These are phyloP conservation scores for Drosophila anomelani DNA, from an alignment of 2,888 invertebrate genomes.

Conservation along the genomic window DNA sequence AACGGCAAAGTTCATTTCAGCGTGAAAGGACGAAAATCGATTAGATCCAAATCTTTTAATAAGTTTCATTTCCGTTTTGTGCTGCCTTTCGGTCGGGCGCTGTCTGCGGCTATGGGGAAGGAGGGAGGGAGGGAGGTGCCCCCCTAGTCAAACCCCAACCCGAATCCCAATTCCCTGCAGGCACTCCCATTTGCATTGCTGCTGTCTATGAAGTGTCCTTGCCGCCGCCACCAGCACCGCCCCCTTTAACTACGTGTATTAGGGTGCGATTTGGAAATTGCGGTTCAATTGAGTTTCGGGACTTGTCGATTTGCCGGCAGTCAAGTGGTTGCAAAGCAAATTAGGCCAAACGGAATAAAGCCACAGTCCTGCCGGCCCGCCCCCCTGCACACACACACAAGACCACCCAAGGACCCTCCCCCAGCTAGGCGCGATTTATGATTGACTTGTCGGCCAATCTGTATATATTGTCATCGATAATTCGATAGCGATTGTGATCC, in stretches of 20 bases:
- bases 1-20: conserved; percentile 70
- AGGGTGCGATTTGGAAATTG: conserved; percentile 64
- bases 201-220: conserved; percentile 30
- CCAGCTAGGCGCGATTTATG: conserved; percentile 49
- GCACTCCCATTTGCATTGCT: conserved; percentile 69
- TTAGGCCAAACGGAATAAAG: conserved; percentile 69
- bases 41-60: conserved; percentile 83
- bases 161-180: conserved; percentile 20
- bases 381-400: neutral
- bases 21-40: conserved; percentile 78
- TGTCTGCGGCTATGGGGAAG: conserved; percentile 53
- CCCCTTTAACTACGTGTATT: conserved; percentile 65
- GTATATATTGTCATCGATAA: conserved; percentile 63
- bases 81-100: conserved; percentile 67
- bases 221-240: neutral
- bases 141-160: neutral
- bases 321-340: conserved; percentile 65
- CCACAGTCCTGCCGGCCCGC: neutral
- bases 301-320: conserved; percentile 56
- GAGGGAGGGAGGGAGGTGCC: neutral
- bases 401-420: neutral
- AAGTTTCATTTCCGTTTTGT: conserved; percentile 81
- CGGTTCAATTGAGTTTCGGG: conserved; percentile 57
- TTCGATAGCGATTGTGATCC: conserved; percentile 54
- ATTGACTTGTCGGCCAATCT: conserved; percentile 63